Percentiles rank a stretch among this genome's conserved stretches.
Conservation (phyloP, 1,140 invertebrate genomes). For the Drosophila willistoni region DNA sequence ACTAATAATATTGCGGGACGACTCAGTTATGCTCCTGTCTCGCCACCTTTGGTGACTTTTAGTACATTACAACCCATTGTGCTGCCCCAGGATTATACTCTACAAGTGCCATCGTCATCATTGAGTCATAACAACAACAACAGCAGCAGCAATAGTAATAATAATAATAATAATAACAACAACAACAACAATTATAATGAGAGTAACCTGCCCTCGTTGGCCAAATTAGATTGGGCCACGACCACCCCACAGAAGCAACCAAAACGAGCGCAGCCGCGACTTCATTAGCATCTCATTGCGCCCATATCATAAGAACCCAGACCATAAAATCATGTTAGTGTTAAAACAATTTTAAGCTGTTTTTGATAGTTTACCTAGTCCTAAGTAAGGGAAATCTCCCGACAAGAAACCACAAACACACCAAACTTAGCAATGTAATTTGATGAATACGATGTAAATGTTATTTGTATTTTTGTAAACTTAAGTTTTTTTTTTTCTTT, state of each 20-base stretch:
- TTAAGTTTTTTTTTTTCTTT: conserved; percentile 30
- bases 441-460: conserved; percentile 40
- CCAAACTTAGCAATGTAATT: conserved; percentile 49
- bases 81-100: conserved; percentile 52
- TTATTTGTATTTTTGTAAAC: conserved; percentile 53
- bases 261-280: conserved; percentile 49
- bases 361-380: conserved; percentile 36
- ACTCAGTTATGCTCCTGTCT: conserved; percentile 56
- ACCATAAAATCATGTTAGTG: conserved; percentile 37
- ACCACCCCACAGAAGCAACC: conserved; percentile 43
- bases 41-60: conserved; percentile 58
- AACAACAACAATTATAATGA: conserved; percentile 22
- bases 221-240: conserved; percentile 46
- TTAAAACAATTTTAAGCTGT: conserved; percentile 45
- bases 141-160: conserved; percentile 26
- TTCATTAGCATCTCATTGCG: conserved; percentile 27
- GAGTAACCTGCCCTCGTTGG: conserved; percentile 40
- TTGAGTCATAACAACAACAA: conserved; percentile 37
- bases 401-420: conserved; percentile 27
- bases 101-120: conserved; percentile 54
- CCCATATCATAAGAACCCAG: conserved; percentile 39
- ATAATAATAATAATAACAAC: conserved; percentile 35
- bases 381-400: conserved; percentile 12
- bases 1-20: conserved; percentile 31
- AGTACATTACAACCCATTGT: conserved; percentile 64